Conservation (phyloP, 2,797 vertebrate genomes). For the Jordanella pulchra region DNA sequence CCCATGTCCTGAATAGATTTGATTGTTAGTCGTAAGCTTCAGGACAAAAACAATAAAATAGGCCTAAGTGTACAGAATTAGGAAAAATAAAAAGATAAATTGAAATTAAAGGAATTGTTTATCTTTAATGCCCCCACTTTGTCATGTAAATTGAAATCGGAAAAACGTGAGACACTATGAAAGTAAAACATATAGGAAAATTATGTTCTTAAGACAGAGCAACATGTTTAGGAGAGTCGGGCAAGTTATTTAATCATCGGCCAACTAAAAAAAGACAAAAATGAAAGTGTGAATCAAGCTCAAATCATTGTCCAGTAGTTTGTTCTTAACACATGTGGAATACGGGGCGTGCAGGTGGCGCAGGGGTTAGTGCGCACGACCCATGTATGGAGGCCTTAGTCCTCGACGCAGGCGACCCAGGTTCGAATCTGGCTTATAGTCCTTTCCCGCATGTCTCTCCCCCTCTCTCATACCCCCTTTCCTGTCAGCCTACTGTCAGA, state of each 20-base stretch:
- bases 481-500: too few species aligned
- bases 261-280: neutral
- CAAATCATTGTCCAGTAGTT: neutral
- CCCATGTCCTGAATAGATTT: conserved; percentile 15
- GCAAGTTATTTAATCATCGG: too few species aligned
- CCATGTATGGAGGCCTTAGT: too few species aligned
- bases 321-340: too few species aligned
- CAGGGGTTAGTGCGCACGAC: too few species aligned
- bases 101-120: neutral
- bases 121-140: neutral
- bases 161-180: conserved; percentile 12
- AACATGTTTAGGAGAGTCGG: too few species aligned
- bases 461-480: too few species aligned
- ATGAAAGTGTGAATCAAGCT: neutral
- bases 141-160: conserved; percentile 13
- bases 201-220: too few species aligned
- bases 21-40: neutral
- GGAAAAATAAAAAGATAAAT: neutral
- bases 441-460: too few species aligned
- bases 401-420: too few species aligned
- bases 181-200: neutral
- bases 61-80: neutral
- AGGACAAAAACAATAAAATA: conserved; percentile 8
- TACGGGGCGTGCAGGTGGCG: too few species aligned
- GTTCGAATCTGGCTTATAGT: too few species aligned